phyloP scores from a whole-genome alignment of 2,113 vertebrate species.

The Mormyrus iriodes region DNA sequence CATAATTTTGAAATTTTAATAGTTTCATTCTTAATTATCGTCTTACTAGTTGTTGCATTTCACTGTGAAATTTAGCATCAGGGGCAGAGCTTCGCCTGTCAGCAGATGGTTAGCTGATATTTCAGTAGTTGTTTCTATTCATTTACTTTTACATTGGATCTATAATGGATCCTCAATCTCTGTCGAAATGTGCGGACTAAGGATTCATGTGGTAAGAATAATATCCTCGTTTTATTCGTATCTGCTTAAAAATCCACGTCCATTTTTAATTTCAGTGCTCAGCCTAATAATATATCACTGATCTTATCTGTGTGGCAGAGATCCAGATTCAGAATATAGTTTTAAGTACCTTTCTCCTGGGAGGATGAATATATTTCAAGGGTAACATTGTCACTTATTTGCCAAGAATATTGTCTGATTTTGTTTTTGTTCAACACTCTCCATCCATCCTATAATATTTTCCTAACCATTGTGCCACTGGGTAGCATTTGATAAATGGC shows the following conservation, averaged over 20 bases:
- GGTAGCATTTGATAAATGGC: conserved; percentile 34
- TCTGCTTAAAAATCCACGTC: neutral
- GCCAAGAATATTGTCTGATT: conserved; percentile 32
- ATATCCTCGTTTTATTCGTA: neutral
- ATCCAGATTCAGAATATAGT: neutral
- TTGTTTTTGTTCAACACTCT: conserved; percentile 40
- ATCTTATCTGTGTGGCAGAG: neutral
- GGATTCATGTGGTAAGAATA: neutral
- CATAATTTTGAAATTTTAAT: neutral
- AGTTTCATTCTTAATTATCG: neutral
- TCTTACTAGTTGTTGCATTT: neutral
- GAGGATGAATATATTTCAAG: neutral
- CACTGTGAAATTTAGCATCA: neutral
- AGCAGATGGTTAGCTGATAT: neutral
- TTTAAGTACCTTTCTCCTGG: neutral
- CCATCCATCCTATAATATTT: conserved; percentile 30
- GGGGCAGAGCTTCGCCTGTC: neutral
- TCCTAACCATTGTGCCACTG: conserved; percentile 38
- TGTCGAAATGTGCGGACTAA: neutral
- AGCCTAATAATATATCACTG: neutral
- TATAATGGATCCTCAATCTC: neutral
- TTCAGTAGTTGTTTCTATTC: neutral
- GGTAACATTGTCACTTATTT: conserved; percentile 7
- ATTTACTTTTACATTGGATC: neutral
- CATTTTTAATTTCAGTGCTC: neutral